These are phyloP conservation scores for Hydrozoanthus tunicans DNA, from an alignment of 64 coral and sea anemone species.

Conservation along the genomic window DNA sequence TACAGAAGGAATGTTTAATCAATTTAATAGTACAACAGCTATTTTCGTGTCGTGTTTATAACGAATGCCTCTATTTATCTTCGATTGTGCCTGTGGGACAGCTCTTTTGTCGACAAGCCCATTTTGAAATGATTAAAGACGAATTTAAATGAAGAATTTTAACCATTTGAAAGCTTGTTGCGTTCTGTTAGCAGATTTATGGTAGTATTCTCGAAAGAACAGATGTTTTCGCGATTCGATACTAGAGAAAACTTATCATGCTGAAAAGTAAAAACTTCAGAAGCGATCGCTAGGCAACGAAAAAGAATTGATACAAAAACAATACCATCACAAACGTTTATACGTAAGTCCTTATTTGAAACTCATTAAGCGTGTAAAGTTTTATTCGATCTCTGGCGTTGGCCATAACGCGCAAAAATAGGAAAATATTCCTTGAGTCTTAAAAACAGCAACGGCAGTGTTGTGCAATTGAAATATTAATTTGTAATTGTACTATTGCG, in stretches of 20 bases:
- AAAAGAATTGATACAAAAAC: conserved; percentile 66
- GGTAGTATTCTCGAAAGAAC: conserved; percentile 28
- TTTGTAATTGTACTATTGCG: conserved; percentile 75
- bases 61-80: conserved; percentile 74
- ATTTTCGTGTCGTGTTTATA: conserved; percentile 54
- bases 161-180: conserved; percentile 12
- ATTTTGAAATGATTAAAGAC: conserved; percentile 43
- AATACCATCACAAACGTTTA: neutral
- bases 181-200: conserved; percentile 5
- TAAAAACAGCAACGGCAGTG: conserved; percentile 54
- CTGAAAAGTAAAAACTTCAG: conserved; percentile 61
- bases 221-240: conserved; percentile 61
- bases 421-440: conserved; percentile 15
- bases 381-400: neutral
- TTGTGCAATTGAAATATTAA: conserved; percentile 47
- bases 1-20: conserved; percentile 83
- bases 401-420: conserved; percentile 6
- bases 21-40: conserved; percentile 79
- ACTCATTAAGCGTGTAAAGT: conserved; percentile 36
- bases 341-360: neutral
- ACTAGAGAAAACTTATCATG: conserved; percentile 51
- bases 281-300: conserved; percentile 69
- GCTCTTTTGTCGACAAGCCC: conserved; percentile 59
- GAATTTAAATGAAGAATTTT: conserved; percentile 32
- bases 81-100: conserved; percentile 20